Conservation (phyloP, 1,140 invertebrate genomes). For the Drosophila mayri region DNA sequence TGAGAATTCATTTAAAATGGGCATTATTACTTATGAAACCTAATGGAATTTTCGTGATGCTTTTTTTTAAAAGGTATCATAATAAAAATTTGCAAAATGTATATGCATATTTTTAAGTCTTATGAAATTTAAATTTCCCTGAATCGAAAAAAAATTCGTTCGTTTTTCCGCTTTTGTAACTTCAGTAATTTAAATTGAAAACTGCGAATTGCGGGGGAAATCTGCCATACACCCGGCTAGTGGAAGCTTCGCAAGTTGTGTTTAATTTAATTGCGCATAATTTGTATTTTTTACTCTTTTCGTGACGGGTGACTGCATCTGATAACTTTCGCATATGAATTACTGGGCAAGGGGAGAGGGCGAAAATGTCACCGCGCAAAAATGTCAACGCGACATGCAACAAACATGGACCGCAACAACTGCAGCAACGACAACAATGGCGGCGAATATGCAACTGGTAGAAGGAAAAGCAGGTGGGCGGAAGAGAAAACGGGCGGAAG, state of each 20-base stretch:
- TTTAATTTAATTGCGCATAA: conserved; percentile 71
- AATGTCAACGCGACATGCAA: conserved; percentile 80
- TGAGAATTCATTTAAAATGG: neutral
- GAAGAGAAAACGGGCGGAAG: neutral
- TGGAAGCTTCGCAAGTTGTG: conserved; percentile 46
- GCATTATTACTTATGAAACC: neutral
- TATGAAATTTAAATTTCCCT: conserved; percentile 7
- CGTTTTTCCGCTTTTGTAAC: conserved; percentile 20
- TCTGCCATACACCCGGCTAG: conserved; percentile 10
- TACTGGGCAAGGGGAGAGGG: conserved; percentile 32
- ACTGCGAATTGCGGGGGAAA: neutral
- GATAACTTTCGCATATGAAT: conserved; percentile 45
- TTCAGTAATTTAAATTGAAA: conserved; percentile 35
- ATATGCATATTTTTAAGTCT: neutral
- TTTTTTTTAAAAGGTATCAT: neutral
- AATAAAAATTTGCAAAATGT: too few relatives aligned
- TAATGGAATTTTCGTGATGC: neutral
- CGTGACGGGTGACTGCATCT: conserved; percentile 42
- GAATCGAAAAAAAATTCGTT: conserved; percentile 14
- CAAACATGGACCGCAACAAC: conserved; percentile 68
- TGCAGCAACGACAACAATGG: conserved; percentile 31
- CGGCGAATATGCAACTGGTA: conserved; percentile 69
- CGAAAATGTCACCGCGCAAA: conserved; percentile 66
- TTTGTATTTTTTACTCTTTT: conserved; percentile 43
- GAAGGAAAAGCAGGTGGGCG: conserved; percentile 21